A percentile compares a stretch with the other conserved stretches of the same genome.
phyloP scores from a whole-genome alignment of 1,140 invertebrate genomes.

The Coelopa frigida region DNA sequence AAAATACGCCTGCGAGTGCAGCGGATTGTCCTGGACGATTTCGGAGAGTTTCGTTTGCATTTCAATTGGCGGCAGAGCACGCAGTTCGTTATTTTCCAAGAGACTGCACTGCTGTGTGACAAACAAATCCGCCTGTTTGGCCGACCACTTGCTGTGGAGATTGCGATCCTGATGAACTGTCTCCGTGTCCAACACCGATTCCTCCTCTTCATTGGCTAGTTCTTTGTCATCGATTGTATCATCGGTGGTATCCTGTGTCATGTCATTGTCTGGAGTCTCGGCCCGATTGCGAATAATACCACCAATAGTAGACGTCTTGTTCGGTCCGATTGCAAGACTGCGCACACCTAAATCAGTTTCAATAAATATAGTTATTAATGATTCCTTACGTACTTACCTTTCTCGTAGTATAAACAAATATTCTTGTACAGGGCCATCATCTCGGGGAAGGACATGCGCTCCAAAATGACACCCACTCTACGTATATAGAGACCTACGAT shows the following conservation, averaged over 20 bases:
- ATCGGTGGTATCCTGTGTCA: not conserved
- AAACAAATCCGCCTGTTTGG: conserved; percentile 79
- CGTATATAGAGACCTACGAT: conserved; percentile 68
- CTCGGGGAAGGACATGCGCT: conserved; percentile 75
- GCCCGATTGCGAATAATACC: conserved; percentile 24
- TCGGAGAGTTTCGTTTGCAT: conserved; percentile 69
- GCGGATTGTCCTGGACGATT: conserved; percentile 71
- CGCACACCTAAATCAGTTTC: conserved; percentile 20
- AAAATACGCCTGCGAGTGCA: conserved; percentile 83
- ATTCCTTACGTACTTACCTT: conserved; percentile 47
- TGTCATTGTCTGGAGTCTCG: not conserved
- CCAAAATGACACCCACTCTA: conserved; percentile 69
- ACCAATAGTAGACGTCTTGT: conserved; percentile 23
- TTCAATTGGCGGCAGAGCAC: conserved; percentile 65
- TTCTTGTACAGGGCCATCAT: conserved; percentile 61
- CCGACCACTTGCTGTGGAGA: conserved; percentile 62
- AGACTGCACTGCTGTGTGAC: conserved; percentile 77
- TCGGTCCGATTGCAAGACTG: conserved; percentile 20
- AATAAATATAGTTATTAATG: conserved; percentile 12
- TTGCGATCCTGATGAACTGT: conserved; percentile 16
- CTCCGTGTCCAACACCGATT: conserved; percentile 16
- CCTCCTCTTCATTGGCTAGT: conserved; percentile 16
- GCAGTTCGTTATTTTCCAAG: conserved; percentile 70
- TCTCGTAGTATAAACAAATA: conserved; percentile 57
- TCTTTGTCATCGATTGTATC: not conserved